Evolutionary conservation across 35 echinoderm and acorn worm species (phyloP).

Genomic region (Heliocidaris erythrogramma): DNA sequence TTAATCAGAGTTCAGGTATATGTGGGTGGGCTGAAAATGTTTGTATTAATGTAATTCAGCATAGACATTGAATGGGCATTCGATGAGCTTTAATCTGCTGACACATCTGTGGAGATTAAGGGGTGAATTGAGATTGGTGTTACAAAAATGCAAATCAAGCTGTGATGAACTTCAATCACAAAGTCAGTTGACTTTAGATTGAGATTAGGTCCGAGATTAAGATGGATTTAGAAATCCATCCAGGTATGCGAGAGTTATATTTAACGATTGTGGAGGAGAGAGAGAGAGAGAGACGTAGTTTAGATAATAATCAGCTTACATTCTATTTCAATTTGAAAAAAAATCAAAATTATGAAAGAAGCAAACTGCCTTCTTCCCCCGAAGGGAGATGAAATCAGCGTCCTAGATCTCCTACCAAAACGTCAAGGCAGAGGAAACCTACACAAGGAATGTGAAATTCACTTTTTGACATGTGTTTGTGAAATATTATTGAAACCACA

Average conservation of each 20-base stretch:
- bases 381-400: constrained; percentile 26
- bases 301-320: neutral
- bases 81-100: neutral
- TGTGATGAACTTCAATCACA: neutral
- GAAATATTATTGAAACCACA: constrained; percentile 34
- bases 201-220: neutral
- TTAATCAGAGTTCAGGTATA: neutral
- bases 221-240: neutral
- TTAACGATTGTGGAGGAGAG: neutral
- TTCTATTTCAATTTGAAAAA: neutral
- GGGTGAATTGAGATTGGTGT: neutral
- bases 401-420: constrained; percentile 8
- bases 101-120: neutral
- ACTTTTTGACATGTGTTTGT: constrained; percentile 30
- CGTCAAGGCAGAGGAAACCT: constrained; percentile 2
- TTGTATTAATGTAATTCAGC: neutral
- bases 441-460: constrained; percentile 26
- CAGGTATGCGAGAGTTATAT: neutral
- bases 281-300: neutral
- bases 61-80: neutral
- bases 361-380: constrained; percentile 4
- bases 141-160: neutral
- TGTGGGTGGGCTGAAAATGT: neutral
- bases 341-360: neutral
- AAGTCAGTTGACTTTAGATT: neutral